Evolutionary conservation across 2,888 invertebrate species (phyloP), one percentile per base, ranked within the genome.

Genomic region (Eurytoma californica): DNA sequence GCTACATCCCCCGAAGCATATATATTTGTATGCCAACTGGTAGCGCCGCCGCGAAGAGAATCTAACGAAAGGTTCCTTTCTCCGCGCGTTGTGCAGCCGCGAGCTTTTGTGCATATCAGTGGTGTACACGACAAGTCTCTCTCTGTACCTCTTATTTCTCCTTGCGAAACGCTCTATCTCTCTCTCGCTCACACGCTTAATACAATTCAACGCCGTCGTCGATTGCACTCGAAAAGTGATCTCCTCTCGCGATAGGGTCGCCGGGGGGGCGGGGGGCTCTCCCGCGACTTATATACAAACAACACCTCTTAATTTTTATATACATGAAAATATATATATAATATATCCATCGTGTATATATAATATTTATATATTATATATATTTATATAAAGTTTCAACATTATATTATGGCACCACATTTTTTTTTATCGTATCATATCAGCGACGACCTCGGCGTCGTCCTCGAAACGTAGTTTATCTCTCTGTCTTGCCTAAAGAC

Each of bases 341-440:
- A 72, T 69, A 82, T 82, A 84, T 83, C 73, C 80, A 82, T 83
- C 78, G 72, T 82, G 80, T 80, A 80, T 82, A 82, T 80, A 81
- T 82, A 80, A 80, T 78, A 80, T 81, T 76, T 79, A 81, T 82
- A 79, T 83, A 81, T 79, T 83, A 84, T 84, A 85, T 86, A 85
- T 86, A 86, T 86, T 85, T 87, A 86, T 87, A 84, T 87, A 86
- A 88, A 87, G 86, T 87, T 89, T 88, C 87, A 88, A 89, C 88
- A 87, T 90, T 90, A 90, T 90, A 87, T 90, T 90, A 90, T 90
- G 90, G 90, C 90, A 90, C 90, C 80, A 80, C 80, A 77, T 70
- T 66, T 75, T 77, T 73, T 67, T 72, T 55, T 20, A 72, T 28
- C n/a, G n/a, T n/a, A 63, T 72, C 61, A 39, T 66, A 66, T 66